Base-by-base conservation (phyloP, 2,888 invertebrate genomes). In the Asteroscopus sphinx region DNA sequence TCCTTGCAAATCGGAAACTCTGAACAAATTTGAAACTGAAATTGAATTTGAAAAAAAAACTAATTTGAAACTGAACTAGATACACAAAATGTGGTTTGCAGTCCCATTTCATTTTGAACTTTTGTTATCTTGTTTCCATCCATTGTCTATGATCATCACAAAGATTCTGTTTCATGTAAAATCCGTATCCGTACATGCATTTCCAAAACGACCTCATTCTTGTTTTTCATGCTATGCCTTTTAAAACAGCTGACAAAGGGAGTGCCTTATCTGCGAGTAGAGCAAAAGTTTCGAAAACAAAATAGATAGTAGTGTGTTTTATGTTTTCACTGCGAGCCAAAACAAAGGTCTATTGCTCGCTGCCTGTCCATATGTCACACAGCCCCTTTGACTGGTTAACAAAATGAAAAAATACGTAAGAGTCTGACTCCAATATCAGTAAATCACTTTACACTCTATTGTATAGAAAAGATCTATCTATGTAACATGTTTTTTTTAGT, bases 351-450 rank as follows among this genome's bases (percentile, higher is more conserved):
- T 45, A 47, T 54, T 51, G 42, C 67, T 48, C 26, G 41, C 41
- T 39, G 62, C 45, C 42, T 57, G 37, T 57, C 57, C 67, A 71
- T 62, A 67, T 54, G 67, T 71, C 57, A 71, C 67, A 45, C n/a
- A n/a, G n/a, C 37, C 25, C 11, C 35, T 62, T 33, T 57, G 33
- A 54, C 42, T 70, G 30, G 48, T 28, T 68, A 63, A 62, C 51
- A 56, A 68, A 68, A 66, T 68, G 47, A 54, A 68, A 69, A 60
- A 58, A 49, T 59, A 41, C 37, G 16, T 45, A 32, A 39, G 32
- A 51, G 16, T 13, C n/a, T 35, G 45, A 32, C 41, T 57, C 16
- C 49, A 51, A 39, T 44, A n/a, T 21, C 66, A 37, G 25, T 57
- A 28, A 51, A 71, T 71, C 47, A 49, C 21, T 28, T 32, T n/a